Percentiles rank a stretch among this genome's conserved stretches.
Evolutionary conservation across 1,140 invertebrate species (phyloP).

Genomic region (Venustaconcha ellipsiformis): DNA sequence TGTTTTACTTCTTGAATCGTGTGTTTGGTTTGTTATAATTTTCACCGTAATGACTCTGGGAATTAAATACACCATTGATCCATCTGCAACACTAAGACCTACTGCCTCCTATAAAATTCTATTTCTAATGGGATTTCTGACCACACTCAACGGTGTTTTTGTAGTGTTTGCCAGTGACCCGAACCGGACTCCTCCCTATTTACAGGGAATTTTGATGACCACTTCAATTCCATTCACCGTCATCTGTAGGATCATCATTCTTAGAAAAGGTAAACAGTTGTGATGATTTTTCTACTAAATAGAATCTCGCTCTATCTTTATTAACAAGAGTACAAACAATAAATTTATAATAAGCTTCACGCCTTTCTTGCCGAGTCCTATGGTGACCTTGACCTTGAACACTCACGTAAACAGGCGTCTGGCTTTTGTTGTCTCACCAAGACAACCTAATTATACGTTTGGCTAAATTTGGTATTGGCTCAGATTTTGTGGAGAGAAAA

Average conservation of each 20-base stretch:
- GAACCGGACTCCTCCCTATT: constrained; percentile 26
- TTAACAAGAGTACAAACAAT: neutral
- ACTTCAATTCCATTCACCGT: constrained; percentile 33
- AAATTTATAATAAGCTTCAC: too few species aligned
- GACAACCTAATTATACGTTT: too few species aligned
- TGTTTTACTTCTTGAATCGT: constrained; percentile 4
- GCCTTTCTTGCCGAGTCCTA: too few species aligned
- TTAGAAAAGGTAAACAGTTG: constrained; percentile 27
- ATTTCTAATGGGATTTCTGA: constrained; percentile 15
- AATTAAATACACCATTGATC: neutral
- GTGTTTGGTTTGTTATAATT: constrained; percentile 16
- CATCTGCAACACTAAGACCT: neutral
- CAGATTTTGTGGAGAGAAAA: too few species aligned
- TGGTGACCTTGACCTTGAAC: too few species aligned
- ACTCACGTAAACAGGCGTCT: too few species aligned
- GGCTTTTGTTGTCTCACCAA: too few species aligned
- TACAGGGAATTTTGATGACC: constrained; percentile 31
- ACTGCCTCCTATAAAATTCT: constrained; percentile 7
- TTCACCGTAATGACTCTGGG: constrained; percentile 6
- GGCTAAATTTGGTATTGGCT: too few species aligned
- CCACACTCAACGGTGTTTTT: constrained; percentile 27
- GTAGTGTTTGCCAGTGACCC: constrained; percentile 27
- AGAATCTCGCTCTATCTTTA: constrained; percentile 1
- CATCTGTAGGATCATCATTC: constrained; percentile 16
- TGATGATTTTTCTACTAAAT: neutral